Conservation (phyloP, 1,140 invertebrate species). For the Panagrolaimus sp. region DNA sequence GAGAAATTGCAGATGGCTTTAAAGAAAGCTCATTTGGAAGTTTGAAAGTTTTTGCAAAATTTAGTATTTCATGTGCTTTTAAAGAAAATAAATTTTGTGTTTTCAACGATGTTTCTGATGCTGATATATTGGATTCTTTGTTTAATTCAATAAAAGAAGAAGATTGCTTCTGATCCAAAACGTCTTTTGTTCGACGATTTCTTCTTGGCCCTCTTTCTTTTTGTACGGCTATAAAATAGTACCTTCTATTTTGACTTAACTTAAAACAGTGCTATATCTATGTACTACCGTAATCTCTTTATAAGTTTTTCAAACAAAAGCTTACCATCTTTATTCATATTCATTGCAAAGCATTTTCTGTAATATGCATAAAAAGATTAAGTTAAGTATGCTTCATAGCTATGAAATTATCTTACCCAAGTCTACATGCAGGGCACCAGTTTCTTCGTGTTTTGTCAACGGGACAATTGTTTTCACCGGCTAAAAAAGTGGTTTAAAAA, state of each 20-base stretch:
- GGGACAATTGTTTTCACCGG: conserved; percentile 70
- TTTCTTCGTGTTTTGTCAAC: conserved; percentile 76
- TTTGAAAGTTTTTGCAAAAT: background rate
- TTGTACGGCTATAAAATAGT: conserved; percentile 71
- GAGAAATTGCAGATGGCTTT: no score
- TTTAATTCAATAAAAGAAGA: background rate
- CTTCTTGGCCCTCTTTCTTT: conserved; percentile 70
- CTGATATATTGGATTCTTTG: background rate
- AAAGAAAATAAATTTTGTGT: no score
- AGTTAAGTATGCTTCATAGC: background rate
- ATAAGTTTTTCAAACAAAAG: conserved; percentile 19
- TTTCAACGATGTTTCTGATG: background rate
- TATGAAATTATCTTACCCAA: conserved; percentile 60
- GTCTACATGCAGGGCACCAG: conserved; percentile 77
- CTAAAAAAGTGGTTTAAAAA: conserved; percentile 58
- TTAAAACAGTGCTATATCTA: no score
- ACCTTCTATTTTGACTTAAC: no score
- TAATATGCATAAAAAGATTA: no score
- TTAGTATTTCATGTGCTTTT: background rate
- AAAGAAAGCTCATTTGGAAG: conserved; percentile 10
- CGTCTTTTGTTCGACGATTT: background rate
- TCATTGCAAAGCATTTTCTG: conserved; percentile 69
- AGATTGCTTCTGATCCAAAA: background rate
- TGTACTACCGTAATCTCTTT: no score
- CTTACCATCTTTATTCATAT: conserved; percentile 73